Evolutionary conservation across 2,888 invertebrate species (phyloP).

Genomic region (Dyspetes luteomarginatus): DNA sequence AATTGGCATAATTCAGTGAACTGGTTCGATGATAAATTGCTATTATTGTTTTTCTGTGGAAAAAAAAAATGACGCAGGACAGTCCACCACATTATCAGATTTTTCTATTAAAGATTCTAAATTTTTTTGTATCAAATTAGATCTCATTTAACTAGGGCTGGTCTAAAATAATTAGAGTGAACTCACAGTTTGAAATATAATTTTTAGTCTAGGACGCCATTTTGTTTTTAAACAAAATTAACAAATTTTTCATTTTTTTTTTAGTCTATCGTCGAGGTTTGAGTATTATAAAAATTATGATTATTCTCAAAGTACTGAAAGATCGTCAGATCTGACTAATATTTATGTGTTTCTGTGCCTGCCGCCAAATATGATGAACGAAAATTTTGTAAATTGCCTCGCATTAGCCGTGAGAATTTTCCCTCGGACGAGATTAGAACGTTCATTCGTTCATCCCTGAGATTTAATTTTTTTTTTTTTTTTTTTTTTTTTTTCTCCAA

Average conservation of each 20-base stretch:
- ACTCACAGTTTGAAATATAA: constrained; percentile 13
- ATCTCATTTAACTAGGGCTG: too few relatives aligned
- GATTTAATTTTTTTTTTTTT: constrained; percentile 52
- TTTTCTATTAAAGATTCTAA: too few relatives aligned
- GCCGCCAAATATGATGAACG: constrained; percentile 50
- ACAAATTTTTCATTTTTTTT: constrained; percentile 11
- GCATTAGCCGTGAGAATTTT: constrained; percentile 57
- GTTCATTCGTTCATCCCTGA: constrained; percentile 59
- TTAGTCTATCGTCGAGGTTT: constrained; percentile 19
- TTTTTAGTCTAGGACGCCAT: background rate
- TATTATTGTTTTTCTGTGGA: background rate
- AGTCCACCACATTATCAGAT: too few relatives aligned
- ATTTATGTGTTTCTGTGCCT: constrained; percentile 56
- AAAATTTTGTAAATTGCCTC: constrained; percentile 46
- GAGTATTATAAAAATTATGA: constrained; percentile 4
- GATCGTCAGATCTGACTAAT: constrained; percentile 45
- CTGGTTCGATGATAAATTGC: too few relatives aligned
- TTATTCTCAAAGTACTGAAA: background rate
- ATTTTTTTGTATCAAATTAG: too few relatives aligned
- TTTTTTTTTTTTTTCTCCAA: constrained; percentile 17
- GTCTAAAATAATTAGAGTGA: too few relatives aligned
- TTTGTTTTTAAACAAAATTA: constrained; percentile 9
- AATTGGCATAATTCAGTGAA: too few relatives aligned
- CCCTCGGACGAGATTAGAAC: constrained; percentile 63
- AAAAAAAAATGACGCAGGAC: too few relatives aligned